A percentile compares a stretch with the other conserved stretches of the same genome.
Evolutionary conservation across 2,113 vertebrate genomes (phyloP).

Genomic region (Clarias macrocephalus): DNA sequence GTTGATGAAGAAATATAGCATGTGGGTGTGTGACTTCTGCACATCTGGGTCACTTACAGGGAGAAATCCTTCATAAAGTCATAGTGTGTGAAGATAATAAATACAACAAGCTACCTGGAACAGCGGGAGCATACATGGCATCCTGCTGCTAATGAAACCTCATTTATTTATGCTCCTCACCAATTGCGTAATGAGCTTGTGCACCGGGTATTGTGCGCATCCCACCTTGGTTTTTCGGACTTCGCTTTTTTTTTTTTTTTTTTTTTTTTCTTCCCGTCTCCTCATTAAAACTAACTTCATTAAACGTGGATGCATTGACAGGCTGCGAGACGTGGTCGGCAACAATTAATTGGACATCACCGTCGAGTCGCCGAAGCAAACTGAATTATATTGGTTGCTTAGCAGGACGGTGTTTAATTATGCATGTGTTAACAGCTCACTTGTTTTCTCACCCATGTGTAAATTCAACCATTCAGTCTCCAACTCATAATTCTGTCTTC

Average conservation of each 20-base stretch:
- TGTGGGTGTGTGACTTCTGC: slow-evolving; percentile 11
- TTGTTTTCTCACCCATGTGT: slow-evolving; percentile 49
- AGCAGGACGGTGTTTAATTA: slow-evolving; percentile 52
- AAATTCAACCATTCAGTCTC: slow-evolving; percentile 38
- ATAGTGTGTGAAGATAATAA: slow-evolving; percentile 20
- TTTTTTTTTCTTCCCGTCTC: background rate
- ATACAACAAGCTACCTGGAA: slow-evolving; percentile 26
- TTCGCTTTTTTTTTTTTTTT: slow-evolving; percentile 31
- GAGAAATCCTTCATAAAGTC: background rate
- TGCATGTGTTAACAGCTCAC: slow-evolving; percentile 49
- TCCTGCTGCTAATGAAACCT: slow-evolving; percentile 33
- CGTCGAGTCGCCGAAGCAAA: slow-evolving; percentile 35
- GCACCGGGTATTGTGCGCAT: slow-evolving; percentile 9
- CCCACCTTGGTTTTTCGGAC: slow-evolving; percentile 27
- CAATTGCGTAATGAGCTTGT: slow-evolving; percentile 47
- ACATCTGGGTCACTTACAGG: background rate
- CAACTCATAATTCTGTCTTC: slow-evolving; percentile 32
- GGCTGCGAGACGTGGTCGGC: slow-evolving; percentile 36
- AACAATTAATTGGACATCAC: slow-evolving; percentile 55
- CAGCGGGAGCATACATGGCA: background rate
- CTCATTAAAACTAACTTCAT: slow-evolving; percentile 54
- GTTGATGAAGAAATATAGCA: slow-evolving; percentile 39
- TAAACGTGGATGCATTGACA: slow-evolving; percentile 52
- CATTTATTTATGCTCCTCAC: slow-evolving; percentile 40
- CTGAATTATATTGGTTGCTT: slow-evolving; percentile 45